A percentile compares a stretch with the other conserved stretches of the same genome.
phyloP scores from a whole-genome alignment of 2,797 vertebrate genomes.

The Anas flavirostris region DNA sequence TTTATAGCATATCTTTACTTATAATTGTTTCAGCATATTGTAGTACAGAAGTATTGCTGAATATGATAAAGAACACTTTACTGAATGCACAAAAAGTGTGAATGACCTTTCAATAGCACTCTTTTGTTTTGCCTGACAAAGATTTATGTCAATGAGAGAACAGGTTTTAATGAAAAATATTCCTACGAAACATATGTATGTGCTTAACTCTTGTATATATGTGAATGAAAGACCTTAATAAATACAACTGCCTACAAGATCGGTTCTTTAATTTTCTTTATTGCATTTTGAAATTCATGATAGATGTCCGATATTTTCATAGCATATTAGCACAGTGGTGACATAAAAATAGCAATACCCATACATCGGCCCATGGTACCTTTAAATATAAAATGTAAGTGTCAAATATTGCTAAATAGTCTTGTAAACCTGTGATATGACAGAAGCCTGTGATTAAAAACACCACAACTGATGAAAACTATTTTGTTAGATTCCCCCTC shows the following conservation, averaged over 20 bases:
- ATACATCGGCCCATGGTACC: neutral
- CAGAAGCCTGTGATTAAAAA: neutral
- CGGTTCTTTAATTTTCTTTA: neutral
- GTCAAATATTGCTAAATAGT: neutral
- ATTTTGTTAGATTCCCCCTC: neutral
- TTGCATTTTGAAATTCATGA: neutral
- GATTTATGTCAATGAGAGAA: neutral
- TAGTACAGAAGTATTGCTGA: neutral
- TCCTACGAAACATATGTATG: neutral
- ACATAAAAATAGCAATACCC: neutral
- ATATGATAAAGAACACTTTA: neutral
- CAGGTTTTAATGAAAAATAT: neutral
- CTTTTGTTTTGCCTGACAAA: slow-evolving; percentile 4
- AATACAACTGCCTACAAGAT: neutral
- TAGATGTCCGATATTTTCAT: neutral
- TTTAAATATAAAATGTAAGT: neutral
- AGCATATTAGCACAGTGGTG: neutral
- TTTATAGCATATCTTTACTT: neutral
- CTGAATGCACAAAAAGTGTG: neutral
- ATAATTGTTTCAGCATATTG: neutral
- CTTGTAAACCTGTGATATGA: neutral
- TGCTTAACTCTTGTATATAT: neutral
- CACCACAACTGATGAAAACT: neutral
- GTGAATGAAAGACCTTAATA: neutral
- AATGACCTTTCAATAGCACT: neutral